Base-by-base conservation (phyloP, 1,140 invertebrate genomes). In the Dendroctonus valens region DNA sequence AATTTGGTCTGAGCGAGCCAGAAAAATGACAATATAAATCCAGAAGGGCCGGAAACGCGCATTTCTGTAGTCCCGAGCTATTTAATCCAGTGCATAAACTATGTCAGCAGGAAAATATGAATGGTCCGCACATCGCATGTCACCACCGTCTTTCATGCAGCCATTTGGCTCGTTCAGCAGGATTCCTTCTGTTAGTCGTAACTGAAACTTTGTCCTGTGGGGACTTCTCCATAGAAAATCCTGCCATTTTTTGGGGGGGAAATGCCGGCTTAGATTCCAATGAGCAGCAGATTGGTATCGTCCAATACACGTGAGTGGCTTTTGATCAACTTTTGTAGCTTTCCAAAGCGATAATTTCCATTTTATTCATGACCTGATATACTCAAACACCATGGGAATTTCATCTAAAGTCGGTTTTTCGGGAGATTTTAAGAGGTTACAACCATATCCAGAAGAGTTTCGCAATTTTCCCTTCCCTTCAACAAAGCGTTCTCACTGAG, bases 111-210 rank as follows among this genome's bases (percentile, higher is more conserved):
- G 51, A 65, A 65, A 59, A 59, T 67, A 67, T 67, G 65, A 67
- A 67, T 67, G 58, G 58, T 58, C 49, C 50, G 12, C 12, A 39
- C 7, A 53, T 67, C 65, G 65, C 65, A 58, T 67, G 65, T 67
- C 65, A 53, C 57, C 65, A 58, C 44, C 58, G 57, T 60, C 15
- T 48, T 59, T 67, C 40, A 63, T 55, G 52, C 9, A 38, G 26
- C 52, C 50, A 63, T 40, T 55, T 59, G 40, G 40, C 50, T 12
- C 54, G 41, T 42, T 63, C 60, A 9, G 51, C n/a, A 54, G 12
- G 26, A 26, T 61, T 37, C 49, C 9, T 8, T 44, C 44, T 8
- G 49, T 40, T 26, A 44, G 49, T 41, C 14, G 50, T 38, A 8
- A 40, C n/a, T 59, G 46, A 46, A 44, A 46, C 57, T 46, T n/a